Base-by-base conservation (phyloP, 2,797 vertebrate genomes). In the Loriculus beryllinus region DNA sequence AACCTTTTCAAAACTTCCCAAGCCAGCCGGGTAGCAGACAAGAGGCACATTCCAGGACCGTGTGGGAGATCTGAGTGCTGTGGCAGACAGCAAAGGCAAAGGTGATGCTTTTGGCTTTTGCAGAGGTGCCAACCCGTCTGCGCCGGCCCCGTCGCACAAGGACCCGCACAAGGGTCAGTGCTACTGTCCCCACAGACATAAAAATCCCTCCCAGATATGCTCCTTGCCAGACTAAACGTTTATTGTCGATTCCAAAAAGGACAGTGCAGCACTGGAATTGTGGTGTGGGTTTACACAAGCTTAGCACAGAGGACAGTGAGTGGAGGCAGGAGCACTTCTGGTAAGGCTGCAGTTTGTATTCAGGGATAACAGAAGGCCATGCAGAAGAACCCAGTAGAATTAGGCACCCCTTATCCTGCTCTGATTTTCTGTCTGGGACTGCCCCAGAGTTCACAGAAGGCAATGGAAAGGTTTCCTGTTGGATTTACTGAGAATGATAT, bases 11-110 rank as follows among this genome's bases (percentile, higher is more conserved):
- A 63, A 90, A 67, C 70, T 64, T 91, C 93, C 82, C 84, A 35
- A 78, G 93, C 72, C 89, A 90, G 95, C 35, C 71, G 81, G 60
- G 74, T n/a, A 92, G 96, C 91, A 96, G 95, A 92, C 94, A 94
- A 95, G 96, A 96, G 87, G 95, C 94, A 37, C 95, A 95, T 95
- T 93, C 95, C 95, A 85, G 86, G 29, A 4, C 90, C 52, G 23
- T 70, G 95, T 88, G 94, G 93, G 96, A 92, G 93, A 94, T 82
- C 65, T 17, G 90, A 87, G 86, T 1, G 9, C 77, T 10, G 57
- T 93, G 86, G 90, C 95, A 95, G 96, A 80, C 94, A 56, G 93
- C 79, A 74, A 33, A 94, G 86, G 95, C 93, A 93, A 71, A 94
- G 93, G 92, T 87, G 95, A 93, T 95, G 95, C 92, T 80, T 93